Evolutionary conservation across 2,888 invertebrate genomes (phyloP), one percentile per base, ranked within the genome.

Genomic region (Trilocha varians): DNA sequence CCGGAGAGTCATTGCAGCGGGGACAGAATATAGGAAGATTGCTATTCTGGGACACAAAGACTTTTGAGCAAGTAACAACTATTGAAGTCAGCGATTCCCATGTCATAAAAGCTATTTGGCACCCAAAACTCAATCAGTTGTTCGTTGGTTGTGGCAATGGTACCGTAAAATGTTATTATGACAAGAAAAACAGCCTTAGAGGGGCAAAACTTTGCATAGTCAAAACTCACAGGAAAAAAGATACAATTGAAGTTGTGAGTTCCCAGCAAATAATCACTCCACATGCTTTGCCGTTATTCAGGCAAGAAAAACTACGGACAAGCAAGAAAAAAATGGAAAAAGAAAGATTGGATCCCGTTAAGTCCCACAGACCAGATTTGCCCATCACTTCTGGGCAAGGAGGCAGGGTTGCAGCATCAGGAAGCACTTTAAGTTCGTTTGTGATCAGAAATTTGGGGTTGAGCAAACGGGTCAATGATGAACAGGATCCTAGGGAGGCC

Each of bases 71-170:
- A 18, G 88, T 94, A 0, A 90, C 91, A 34, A 89, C 91, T 48
- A 90, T 98, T 42, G 88, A 91, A 6, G 93, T 97, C 0, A 89
- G 92, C 0, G 89, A 92, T 58, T 92, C 95, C 0, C 95, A 95
- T 51, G 91, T 96, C 0, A 94, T 99, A 1, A 94, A 97, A 65
- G 90, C 93, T 0, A 72, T 94, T 0, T 99, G 99, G 99, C 99
- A 99, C 78, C 95, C 99, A 0, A 96, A 97, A 69, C 78, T 99
- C n/a, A 99, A 99, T 68, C 99, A 99, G 70, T 91, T 99, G 34
- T 94, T 98, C 49, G 91, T 96, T 0, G 95, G 97, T 0, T 94
- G 95, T 54, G 96, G 96, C 0, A 95, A 97, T 67, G 99, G 99
- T 0, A 86, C 89, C 0, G 92, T 97, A 0, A 95, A 96, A 59